Percentiles rank a stretch among this genome's conserved stretches.
These are phyloP conservation scores for Pangasius sanitwongsei DNA, from an alignment of 2,797 vertebrate species.

Conservation along the genomic window DNA sequence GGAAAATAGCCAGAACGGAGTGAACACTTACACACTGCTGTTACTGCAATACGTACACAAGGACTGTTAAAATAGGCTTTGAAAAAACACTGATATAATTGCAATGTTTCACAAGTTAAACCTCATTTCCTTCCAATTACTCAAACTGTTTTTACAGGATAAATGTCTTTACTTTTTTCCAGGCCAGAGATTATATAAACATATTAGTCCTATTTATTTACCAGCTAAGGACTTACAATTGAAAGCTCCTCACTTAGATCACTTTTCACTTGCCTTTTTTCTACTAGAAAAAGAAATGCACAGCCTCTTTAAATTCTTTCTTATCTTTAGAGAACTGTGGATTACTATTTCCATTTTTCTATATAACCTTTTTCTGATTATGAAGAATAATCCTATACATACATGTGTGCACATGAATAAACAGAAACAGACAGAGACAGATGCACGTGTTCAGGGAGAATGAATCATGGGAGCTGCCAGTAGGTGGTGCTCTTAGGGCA, in stretches of 20 bases:
- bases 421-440: conserved; percentile 61
- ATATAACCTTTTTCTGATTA: neutral
- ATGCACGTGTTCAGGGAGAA: conserved; percentile 62
- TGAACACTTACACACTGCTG: neutral
- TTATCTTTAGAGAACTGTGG: neutral
- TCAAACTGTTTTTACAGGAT: neutral
- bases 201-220: neutral
- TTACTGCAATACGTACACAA: conserved; percentile 4
- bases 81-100: neutral
- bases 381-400: neutral
- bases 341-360: neutral
- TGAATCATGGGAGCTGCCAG: conserved; percentile 76
- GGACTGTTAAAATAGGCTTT: neutral
- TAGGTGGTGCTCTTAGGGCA: conserved; percentile 84
- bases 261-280: too few relatives aligned
- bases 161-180: neutral
- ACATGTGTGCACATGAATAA: conserved; percentile 29
- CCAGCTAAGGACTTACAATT: neutral
- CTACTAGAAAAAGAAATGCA: neutral
- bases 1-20: neutral
- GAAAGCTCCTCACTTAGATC: neutral
- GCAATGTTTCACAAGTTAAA: neutral
- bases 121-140: conserved; percentile 1
- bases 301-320: neutral
- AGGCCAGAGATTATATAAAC: neutral